phyloP scores from a whole-genome alignment of 2,113 vertebrate species.

The Nesoenas mayeri region DNA sequence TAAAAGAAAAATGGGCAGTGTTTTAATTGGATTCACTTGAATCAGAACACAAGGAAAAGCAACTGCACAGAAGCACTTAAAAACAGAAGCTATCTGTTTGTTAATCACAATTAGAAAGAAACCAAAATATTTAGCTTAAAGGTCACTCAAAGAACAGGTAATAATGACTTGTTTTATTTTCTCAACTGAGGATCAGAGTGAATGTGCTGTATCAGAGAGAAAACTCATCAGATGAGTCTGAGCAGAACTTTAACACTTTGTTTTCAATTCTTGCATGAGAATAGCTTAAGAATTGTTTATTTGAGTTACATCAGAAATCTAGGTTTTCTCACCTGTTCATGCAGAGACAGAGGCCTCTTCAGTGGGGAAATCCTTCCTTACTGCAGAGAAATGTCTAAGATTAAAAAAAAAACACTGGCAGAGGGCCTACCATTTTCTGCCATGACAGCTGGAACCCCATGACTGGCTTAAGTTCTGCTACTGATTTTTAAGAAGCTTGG shows the following conservation, averaged over 20 bases:
- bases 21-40: not conserved
- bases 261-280: not conserved
- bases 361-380: not conserved
- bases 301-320: not conserved
- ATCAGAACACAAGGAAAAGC: not conserved
- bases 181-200: not conserved
- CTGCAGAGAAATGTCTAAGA: not conserved
- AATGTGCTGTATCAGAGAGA: not conserved
- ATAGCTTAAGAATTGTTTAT: not conserved
- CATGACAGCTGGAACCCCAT: not conserved
- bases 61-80: not conserved
- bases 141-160: not conserved
- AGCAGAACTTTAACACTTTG: not conserved
- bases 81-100: not conserved
- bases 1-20: not conserved
- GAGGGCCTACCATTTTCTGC: not conserved
- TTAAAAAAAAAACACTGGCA: not conserved
- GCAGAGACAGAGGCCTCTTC: not conserved
- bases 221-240: not conserved
- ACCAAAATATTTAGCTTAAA: not conserved
- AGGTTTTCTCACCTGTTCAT: not conserved
- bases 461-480: not conserved
- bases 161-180: not conserved
- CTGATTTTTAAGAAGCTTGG: not conserved
- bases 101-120: constrained; percentile 15